Conservation (phyloP, 2,888 invertebrate genomes). For the Lamellibrachia columna region DNA sequence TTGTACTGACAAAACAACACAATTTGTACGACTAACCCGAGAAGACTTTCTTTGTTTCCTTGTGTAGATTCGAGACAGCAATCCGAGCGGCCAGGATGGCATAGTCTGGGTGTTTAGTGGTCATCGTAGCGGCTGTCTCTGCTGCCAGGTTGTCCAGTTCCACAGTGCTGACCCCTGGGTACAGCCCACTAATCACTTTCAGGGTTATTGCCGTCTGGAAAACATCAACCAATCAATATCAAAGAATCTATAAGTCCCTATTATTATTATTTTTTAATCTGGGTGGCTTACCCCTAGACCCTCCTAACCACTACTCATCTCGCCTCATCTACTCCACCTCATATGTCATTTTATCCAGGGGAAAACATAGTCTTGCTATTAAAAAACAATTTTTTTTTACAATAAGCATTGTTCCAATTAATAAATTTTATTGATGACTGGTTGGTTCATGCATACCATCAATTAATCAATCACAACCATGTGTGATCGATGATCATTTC, state of each 20-base stretch:
- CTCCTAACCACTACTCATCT: too few species aligned
- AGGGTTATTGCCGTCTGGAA: constrained; percentile 65
- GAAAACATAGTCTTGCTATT: too few species aligned
- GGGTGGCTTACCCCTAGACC: background rate
- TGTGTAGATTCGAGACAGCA: constrained; percentile 96
- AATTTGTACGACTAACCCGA: constrained; percentile 54
- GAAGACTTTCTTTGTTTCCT: constrained; percentile 95
- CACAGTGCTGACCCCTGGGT: constrained; percentile 94
- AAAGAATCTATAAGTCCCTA: background rate
- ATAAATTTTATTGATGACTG: too few species aligned
- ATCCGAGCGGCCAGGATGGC: constrained; percentile 78
- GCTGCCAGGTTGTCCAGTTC: constrained; percentile 98
- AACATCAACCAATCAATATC: constrained; percentile 20
- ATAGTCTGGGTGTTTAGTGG: constrained; percentile 97
- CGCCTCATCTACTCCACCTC: too few species aligned
- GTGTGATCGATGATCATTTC: too few species aligned
- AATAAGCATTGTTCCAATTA: too few species aligned
- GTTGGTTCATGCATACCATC: too few species aligned
- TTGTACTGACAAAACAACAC: too few species aligned
- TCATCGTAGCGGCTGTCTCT: constrained; percentile 98
- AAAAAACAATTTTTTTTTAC: too few species aligned
- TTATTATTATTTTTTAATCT: background rate
- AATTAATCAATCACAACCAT: too few species aligned
- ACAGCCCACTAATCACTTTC: constrained; percentile 93
- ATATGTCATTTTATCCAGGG: too few species aligned